These are phyloP conservation scores for Hydrotaea diabolus DNA, from an alignment of 2,888 invertebrate genomes.

Conservation along the genomic window DNA sequence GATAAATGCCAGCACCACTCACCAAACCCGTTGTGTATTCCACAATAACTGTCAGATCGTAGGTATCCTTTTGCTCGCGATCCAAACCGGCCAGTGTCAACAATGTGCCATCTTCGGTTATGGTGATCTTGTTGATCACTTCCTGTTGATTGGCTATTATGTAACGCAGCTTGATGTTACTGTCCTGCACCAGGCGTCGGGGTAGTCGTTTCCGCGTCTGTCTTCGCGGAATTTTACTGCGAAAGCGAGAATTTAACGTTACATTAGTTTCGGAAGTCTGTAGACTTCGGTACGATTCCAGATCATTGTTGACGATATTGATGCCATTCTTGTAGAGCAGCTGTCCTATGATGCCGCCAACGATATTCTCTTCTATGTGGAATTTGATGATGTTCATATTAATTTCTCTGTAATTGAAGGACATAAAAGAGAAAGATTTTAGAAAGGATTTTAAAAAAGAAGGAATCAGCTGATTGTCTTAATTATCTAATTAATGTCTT, in stretches of 20 bases:
- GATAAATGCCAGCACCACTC: constrained; percentile 88
- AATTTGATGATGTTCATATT: constrained; percentile 87
- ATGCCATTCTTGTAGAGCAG: constrained; percentile 83
- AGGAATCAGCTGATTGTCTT: too few relatives aligned
- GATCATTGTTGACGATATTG: constrained; percentile 74
- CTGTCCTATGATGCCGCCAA: constrained; percentile 88
- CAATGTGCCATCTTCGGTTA: constrained; percentile 90
- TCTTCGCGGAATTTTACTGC: constrained; percentile 72
- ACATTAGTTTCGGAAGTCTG: constrained; percentile 66
- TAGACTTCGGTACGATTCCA: constrained; percentile 75
- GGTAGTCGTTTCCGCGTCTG: constrained; percentile 72
- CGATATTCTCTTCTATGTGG: constrained; percentile 88
- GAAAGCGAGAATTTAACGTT: constrained; percentile 73
- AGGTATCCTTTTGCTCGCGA: constrained; percentile 87
- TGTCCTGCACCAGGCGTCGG: constrained; percentile 74
- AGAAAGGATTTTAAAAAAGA: too few relatives aligned
- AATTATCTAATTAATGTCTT: too few relatives aligned
- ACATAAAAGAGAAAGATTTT: not conserved
- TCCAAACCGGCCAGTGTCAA: constrained; percentile 89
- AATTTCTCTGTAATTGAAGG: constrained; percentile 82
- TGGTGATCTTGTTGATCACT: constrained; percentile 88
- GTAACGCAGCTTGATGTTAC: constrained; percentile 84
- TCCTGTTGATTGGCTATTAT: constrained; percentile 92
- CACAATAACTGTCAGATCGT: constrained; percentile 89
- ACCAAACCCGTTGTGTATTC: constrained; percentile 87